Evolutionary conservation across 2,888 invertebrate species (phyloP), one percentile per base, ranked within the genome.

Genomic region (Zhuqinia jingwanae): DNA sequence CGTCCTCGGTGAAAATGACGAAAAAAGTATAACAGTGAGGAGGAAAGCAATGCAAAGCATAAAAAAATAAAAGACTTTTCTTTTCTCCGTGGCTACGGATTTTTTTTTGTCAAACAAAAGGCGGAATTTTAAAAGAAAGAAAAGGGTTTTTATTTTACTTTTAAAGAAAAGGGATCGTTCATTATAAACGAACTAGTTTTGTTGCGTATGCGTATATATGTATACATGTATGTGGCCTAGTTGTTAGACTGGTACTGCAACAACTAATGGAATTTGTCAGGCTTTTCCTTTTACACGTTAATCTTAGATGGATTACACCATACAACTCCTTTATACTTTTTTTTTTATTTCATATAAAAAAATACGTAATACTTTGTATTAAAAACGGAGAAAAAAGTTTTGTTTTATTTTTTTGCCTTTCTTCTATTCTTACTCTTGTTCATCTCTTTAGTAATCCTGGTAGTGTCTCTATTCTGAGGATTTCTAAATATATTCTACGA

Each of bases 401-500:
- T 60, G 6, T 36, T 60, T 60, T 53, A 53, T 17, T 13, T 65
- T 56, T 56, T 75, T 56, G 10, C 11, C 17, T 17, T 11, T 27
- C 17, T 73, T 15, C 50, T 75, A 50, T 53, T 27, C 73, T 56
- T 36, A 3, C 8, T 36, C 8, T 36, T 36, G 36, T 36, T 36
- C 36, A 36, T 6, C 30, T 47, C 17, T 22, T 56, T 56, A 30
- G 20, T 56, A 53, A 53, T 75, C 75, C 75, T 75, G 75, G 56
- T 70, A 70, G 70, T 47, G 11, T 25, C 70, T 70, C 47, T 70
- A 70, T 70, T 45, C 47, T 47, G 17, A 15, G 47, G 25, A 70
- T 70, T 70, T 47, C 70, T 5, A 70, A 70, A 50, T 50, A 70
- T 70, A 70, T 70, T 70, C 70, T 25, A 50, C 45, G 70, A 25